Conservation (phyloP, 1,140 invertebrate species). For the Caerostris extrusa region DNA sequence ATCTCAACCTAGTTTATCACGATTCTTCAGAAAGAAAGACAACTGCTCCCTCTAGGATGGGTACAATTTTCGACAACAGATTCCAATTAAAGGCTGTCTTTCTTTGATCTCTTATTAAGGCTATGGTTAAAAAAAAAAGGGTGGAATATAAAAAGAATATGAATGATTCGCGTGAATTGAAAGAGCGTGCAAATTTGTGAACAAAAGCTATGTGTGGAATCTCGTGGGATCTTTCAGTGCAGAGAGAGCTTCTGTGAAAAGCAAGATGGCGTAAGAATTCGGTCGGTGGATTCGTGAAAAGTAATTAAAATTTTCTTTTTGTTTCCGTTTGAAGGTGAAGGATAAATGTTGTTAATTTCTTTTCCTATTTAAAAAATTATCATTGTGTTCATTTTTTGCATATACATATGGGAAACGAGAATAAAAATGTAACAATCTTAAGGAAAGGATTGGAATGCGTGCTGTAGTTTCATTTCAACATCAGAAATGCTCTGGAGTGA, state of each 20-base stretch:
- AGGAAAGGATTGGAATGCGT: too few relatives aligned
- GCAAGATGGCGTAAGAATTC: neutral
- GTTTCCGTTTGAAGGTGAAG: too few relatives aligned
- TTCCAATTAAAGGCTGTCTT: conserved; percentile 40
- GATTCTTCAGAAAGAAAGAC: neutral
- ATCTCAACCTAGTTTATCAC: neutral
- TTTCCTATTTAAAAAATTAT: too few relatives aligned
- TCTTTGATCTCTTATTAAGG: conserved; percentile 14
- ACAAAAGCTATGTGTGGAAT: conserved; percentile 37
- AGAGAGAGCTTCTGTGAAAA: neutral
- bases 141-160: conserved; percentile 28
- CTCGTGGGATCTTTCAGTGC: neutral
- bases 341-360: too few relatives aligned
- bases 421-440: too few relatives aligned
- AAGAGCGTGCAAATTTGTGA: conserved; percentile 35
- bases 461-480: too few relatives aligned
- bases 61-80: neutral
- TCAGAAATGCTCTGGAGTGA: too few relatives aligned
- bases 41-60: neutral
- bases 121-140: neutral
- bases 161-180: neutral
- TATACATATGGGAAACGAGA: too few relatives aligned
- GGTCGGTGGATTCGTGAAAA: neutral
- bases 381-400: too few relatives aligned
- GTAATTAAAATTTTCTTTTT: neutral